phyloP scores from a whole-genome alignment of 2,888 invertebrate genomes.

The Magallana nippona region DNA sequence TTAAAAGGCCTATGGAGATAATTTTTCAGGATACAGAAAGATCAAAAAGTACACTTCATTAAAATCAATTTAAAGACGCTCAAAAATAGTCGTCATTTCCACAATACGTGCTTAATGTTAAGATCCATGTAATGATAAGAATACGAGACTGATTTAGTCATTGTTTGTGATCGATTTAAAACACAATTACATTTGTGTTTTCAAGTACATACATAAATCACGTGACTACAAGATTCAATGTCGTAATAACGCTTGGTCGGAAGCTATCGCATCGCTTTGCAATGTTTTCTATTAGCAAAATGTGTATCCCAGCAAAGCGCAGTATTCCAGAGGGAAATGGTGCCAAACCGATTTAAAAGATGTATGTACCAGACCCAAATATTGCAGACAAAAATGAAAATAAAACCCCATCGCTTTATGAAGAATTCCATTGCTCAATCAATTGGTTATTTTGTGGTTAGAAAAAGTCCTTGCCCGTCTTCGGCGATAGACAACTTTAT shows the following conservation, averaged over 20 bases:
- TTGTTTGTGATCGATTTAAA: slow-evolving; percentile 14
- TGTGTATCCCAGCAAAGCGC: not conserved
- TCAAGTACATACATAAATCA: not conserved
- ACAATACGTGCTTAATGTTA: not conserved
- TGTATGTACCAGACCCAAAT: slow-evolving; percentile 18
- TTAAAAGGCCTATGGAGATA: no score
- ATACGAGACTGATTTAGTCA: not conserved
- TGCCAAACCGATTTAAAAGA: slow-evolving; percentile 16
- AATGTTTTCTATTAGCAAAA: slow-evolving; percentile 18
- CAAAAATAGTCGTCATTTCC: not conserved
- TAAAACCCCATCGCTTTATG: slow-evolving; percentile 1
- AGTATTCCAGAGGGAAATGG: not conserved
- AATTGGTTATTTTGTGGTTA: not conserved
- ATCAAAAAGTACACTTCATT: not conserved
- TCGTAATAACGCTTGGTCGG: not conserved
- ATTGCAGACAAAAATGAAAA: not conserved
- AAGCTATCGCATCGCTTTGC: not conserved
- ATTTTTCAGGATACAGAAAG: not conserved
- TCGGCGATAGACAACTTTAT: slow-evolving; percentile 13
- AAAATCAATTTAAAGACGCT: not conserved
- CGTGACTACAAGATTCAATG: not conserved
- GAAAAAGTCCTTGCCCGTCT: not conserved
- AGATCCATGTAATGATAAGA: not conserved
- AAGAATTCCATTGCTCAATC: slow-evolving; percentile 11
- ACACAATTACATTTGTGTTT: slow-evolving; percentile 15